Evolutionary conservation across 2,113 vertebrate species (phyloP).

Genomic region (Benitochromis conjunctus): DNA sequence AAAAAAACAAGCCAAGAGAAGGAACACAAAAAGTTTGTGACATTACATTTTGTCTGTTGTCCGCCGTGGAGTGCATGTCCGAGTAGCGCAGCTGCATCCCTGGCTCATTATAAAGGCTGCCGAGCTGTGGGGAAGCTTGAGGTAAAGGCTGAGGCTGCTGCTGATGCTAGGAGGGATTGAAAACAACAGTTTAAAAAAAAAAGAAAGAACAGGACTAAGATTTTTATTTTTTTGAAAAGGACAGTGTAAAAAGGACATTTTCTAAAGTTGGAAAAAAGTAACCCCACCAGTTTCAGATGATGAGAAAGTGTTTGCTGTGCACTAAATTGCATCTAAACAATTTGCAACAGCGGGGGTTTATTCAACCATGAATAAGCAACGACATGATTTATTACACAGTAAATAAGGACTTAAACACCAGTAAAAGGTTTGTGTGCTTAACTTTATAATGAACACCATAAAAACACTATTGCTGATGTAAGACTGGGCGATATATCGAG

Average conservation of each 20-base stretch:
- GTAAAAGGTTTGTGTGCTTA: background rate
- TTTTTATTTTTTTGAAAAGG: background rate
- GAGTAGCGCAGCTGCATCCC: conserved; percentile 75
- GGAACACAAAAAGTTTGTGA: background rate
- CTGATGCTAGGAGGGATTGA: conserved; percentile 66
- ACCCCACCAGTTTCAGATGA: background rate
- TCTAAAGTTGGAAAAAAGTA: background rate
- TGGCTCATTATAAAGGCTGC: conserved; percentile 72
- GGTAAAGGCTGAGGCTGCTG: conserved; percentile 75
- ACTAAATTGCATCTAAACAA: background rate
- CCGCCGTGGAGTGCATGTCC: conserved; percentile 67
- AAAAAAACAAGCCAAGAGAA: background rate
- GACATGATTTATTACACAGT: background rate
- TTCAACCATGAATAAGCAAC: background rate
- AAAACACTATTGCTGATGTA: background rate
- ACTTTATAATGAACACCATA: background rate
- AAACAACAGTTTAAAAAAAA: background rate
- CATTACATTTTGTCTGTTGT: conserved; percentile 76
- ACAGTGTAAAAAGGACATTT: too few species aligned
- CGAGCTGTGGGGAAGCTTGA: conserved; percentile 74
- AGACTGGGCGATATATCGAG: too few species aligned
- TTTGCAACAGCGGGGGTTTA: background rate
- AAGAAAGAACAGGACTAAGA: background rate
- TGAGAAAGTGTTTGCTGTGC: background rate
- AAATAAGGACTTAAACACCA: background rate